Base-by-base conservation (phyloP, 2,888 invertebrate species). In the Entomobrya proxima region DNA sequence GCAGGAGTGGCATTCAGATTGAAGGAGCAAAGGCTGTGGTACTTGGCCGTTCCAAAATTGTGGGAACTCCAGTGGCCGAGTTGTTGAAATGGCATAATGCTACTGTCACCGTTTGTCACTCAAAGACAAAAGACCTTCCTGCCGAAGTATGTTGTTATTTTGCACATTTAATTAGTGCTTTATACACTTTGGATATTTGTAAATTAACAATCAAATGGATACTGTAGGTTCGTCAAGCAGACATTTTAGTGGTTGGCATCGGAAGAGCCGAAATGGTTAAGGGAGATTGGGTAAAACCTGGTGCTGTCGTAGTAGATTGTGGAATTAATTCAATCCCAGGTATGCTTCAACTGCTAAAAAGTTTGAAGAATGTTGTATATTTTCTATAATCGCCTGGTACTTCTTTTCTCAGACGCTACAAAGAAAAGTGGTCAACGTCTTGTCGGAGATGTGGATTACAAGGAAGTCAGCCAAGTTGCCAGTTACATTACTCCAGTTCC, bases 291-390 rank as follows among this genome's bases (percentile, higher is more conserved):
- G 95, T 99, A 90, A 99, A 99, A 92, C 97, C 97, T 0, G 98
- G 99, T 4, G 98, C 99, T 18, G 95, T 99, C 13, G 98, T 99
- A 52, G 98, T 99, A 91, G 99, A 99, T 92, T 99, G 99, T 92
- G 99, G 99, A 61, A 99, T 99, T 90, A 98, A 98, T 93, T 94
- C 96, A 3, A 95, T 98, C 90, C 94, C 96, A 92, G 98, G 97
- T 96, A 92, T 90, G 89, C 15, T 44, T 44, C 15, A 15, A 15
- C 15, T 44, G 9, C 15, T 9, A 44, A 44, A 44, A 11, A 15
- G 15, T 11, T 11, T 44, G 15, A 15, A 44, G 44, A 44, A n/a
- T n/a, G n/a, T n/a, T n/a, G n/a, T n/a, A n/a, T n/a, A n/a, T n/a
- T n/a, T n/a, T n/a, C n/a, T n/a, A n/a, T n/a, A n/a, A n/a, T n/a